Evolutionary conservation across 1,140 invertebrate genomes (phyloP), one percentile per base, ranked within the genome.

Genomic region (Heliothis subflexa): DNA sequence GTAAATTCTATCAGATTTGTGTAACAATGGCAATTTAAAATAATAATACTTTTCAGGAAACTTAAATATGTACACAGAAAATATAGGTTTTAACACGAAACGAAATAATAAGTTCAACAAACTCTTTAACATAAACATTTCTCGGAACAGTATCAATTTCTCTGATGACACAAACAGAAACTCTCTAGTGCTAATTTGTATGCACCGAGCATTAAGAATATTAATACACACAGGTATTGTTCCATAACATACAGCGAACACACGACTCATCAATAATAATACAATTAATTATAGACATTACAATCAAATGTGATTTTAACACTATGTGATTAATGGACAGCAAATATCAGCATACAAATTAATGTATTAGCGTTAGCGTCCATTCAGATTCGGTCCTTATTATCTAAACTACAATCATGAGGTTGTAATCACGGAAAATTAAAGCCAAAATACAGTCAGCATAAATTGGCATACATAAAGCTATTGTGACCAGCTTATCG

Each of bases 301-400:
- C 57, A 40, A n/a, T n/a, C 14, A 70, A 52, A 28, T 25, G 21
- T 16, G 21, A 28, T 52, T 70, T 52, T 28, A 70, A n/a, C 16
- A 33, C 5, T 55, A 55, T 13, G 68, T 71, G 68, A 71, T 71
- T 71, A 70, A 52, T 70, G 45, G 68, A 71, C 28, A 40, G 21
- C n/a, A 71, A 54, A 71, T 49, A 71, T 71, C 66, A 70, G 50
- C 50, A 71, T 71, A 71, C 68, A 71, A 55, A 71, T 71, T 33
- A 71, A 71, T 54, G 21, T 52, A 71, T 71, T 71, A 71, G 47
- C 68, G 68, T 16, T 12, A 28, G 14, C 40, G 49, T 49, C 68
- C 68, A 55, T 40, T 40, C 62, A 71, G 68, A 33, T n/a, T 16
- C 50, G 11, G 52, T 28, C 50, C 68, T 71, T 71, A 71, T 71